A percentile compares a stretch with the other conserved stretches of the same genome.
Conservation (phyloP, 1,140 invertebrate genomes). For the Agrypnia vestita region DNA sequence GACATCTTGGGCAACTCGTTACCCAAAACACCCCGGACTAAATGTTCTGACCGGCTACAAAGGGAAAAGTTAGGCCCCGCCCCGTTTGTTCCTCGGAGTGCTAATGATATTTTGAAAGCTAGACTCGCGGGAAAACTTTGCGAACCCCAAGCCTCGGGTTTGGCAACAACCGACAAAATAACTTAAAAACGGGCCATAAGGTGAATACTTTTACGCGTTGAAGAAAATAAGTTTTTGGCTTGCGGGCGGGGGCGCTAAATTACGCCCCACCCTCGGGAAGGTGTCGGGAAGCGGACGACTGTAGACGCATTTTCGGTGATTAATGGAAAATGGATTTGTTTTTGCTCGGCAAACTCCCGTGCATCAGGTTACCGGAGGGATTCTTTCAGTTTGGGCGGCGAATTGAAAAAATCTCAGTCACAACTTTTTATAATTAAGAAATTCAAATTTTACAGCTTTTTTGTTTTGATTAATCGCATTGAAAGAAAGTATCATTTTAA, state of each 20-base stretch:
- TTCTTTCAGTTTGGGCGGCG: not conserved
- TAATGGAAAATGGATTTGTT: constrained; percentile 58
- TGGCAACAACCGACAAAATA: constrained; percentile 58
- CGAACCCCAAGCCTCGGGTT: constrained; percentile 35
- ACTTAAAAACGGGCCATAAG: constrained; percentile 59
- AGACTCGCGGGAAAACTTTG: constrained; percentile 49
- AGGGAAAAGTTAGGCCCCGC: constrained; percentile 30
- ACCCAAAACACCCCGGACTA: constrained; percentile 17
- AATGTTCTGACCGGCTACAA: constrained; percentile 37
- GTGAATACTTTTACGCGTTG: constrained; percentile 55
- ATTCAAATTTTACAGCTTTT: no score
- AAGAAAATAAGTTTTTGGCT: constrained; percentile 57
- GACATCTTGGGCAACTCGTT: constrained; percentile 28
- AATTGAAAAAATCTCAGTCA: no score
- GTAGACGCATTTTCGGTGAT: constrained; percentile 53
- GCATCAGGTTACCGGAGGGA: not conserved
- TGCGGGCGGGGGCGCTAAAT: constrained; percentile 53
- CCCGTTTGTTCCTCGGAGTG: constrained; percentile 43
- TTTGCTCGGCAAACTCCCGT: constrained; percentile 13
- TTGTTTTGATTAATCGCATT: no score
- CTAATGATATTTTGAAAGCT: constrained; percentile 60
- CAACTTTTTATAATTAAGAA: no score
- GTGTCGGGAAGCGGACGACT: constrained; percentile 46
- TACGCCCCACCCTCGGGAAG: constrained; percentile 44
- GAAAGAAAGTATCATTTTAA: no score